Conservation (phyloP, 2,888 invertebrate species). For the Corbicula japonica region DNA sequence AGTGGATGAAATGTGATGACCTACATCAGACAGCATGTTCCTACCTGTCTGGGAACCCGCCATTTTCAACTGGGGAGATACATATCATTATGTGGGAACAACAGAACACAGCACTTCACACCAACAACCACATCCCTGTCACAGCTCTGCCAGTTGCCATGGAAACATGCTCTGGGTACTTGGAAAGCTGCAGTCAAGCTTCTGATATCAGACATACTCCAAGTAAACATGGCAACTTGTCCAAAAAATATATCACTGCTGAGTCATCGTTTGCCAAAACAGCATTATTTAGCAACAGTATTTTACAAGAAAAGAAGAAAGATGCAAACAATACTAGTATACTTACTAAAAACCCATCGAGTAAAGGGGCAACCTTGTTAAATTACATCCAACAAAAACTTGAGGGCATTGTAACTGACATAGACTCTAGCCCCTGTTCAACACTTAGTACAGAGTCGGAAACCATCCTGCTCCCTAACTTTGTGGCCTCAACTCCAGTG, state of each 20-base stretch:
- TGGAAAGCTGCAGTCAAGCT: not conserved
- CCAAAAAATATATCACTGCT: too few relatives aligned
- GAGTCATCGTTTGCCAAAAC: too few relatives aligned
- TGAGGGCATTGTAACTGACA: too few relatives aligned
- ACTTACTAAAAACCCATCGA: too few relatives aligned
- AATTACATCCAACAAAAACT: too few relatives aligned
- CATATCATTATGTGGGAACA: conserved; percentile 85
- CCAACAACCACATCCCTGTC: too few relatives aligned
- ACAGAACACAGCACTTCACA: too few relatives aligned
- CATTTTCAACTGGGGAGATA: conserved; percentile 79
- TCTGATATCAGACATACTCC: not conserved
- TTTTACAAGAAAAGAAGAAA: too few relatives aligned
- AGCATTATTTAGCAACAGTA: too few relatives aligned
- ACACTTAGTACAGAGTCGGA: conserved; percentile 47
- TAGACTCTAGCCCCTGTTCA: conserved; percentile 29
- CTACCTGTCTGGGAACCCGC: conserved; percentile 68
- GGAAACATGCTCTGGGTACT: not conserved
- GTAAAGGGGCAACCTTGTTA: too few relatives aligned
- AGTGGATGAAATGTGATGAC: conserved; percentile 84
- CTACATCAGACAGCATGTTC: conserved; percentile 75
- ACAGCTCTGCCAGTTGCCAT: not conserved
- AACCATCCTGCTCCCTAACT: conserved; percentile 46
- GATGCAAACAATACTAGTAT: too few relatives aligned
- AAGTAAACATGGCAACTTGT: too few relatives aligned
- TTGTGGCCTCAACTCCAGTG: conserved; percentile 31